Base-by-base conservation (phyloP, 2,888 invertebrate species). In the Thera obeliscata region DNA sequence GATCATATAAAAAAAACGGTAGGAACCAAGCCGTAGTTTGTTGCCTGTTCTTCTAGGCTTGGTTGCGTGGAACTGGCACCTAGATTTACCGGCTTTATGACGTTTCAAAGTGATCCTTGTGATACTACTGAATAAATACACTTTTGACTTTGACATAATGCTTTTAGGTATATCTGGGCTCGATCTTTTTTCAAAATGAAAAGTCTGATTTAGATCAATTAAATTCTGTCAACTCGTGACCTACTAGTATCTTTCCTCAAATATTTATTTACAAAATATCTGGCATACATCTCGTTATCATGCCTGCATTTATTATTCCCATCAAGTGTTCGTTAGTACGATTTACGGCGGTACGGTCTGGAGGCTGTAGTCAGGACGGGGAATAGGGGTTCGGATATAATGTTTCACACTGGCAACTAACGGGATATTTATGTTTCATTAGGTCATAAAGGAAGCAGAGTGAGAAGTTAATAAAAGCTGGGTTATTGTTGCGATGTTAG, bases 251-350 rank as follows among this genome's bases (percentile, higher is more conserved):
- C 52, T 56, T 48, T 4, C 46, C 33, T 35, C 61, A 22, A 49
- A 41, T 22, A 33, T 60, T 38, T 55, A 4, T 12, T 36, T 41
- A 60, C 1, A 67, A 66, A 71, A 66, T 60, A 33, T 59, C 61
- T 58, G 64, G 56, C 56, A 66, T 65, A 67, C 72, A 71, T 71
- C 66, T 71, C 69, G 71, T 73, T 72, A 71, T 67, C 69, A 71
- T 36, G 64, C 63, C 61, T 61, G 65, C 71, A 71, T 72, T 73
- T 73, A 71, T 73, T 71, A 73, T 72, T 71, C 67, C 59, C 71
- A 74, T 74, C 72, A 75, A 69, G 67, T 73, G 75, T 75, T 75
- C 72, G 73, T 75, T 75, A 75, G 75, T 67, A 66, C 67, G 68
- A 72, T 73, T 75, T 72, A 71, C 71, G 63, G 55, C 56, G 62